These are phyloP conservation scores for Catalaphyllia jardinei DNA, from an alignment of 64 coral and sea anemone genomes.

Conservation along the genomic window DNA sequence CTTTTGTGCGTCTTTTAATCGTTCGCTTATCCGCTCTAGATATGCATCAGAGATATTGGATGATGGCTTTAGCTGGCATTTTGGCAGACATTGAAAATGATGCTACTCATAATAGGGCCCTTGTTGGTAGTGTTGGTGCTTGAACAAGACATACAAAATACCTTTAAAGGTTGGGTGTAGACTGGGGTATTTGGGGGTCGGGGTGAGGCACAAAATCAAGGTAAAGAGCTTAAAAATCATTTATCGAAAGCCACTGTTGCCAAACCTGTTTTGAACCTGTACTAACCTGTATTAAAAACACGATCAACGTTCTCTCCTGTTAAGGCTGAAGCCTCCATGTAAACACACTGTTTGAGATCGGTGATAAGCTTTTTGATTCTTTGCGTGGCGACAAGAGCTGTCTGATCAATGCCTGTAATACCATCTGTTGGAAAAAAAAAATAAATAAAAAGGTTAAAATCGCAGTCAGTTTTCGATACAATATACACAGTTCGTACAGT, in stretches of 20 bases:
- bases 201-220: no score
- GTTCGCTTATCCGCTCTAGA: background rate
- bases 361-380: conserved; percentile 85
- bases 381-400: conserved; percentile 57
- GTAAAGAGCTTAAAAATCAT: no score
- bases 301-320: conserved; percentile 92
- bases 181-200: no score
- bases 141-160: no score
- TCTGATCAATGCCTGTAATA: conserved; percentile 30
- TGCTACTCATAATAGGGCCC: no score
- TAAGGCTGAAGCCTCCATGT: conserved; percentile 81
- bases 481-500: no score
- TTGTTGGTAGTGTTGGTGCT: no score
- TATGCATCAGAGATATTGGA: no score
- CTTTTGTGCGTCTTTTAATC: background rate
- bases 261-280: background rate
- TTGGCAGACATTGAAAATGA: no score
- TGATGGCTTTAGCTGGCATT: no score
- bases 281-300: conserved; percentile 91
- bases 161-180: no score
- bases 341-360: conserved; percentile 91
- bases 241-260: no score
- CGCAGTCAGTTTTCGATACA: background rate
- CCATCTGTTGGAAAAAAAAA: conserved; percentile 56
- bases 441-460: background rate